Percentiles rank a stretch among this genome's conserved stretches.
Conservation (phyloP, 1,140 invertebrate species). For the Prorops nasuta region DNA sequence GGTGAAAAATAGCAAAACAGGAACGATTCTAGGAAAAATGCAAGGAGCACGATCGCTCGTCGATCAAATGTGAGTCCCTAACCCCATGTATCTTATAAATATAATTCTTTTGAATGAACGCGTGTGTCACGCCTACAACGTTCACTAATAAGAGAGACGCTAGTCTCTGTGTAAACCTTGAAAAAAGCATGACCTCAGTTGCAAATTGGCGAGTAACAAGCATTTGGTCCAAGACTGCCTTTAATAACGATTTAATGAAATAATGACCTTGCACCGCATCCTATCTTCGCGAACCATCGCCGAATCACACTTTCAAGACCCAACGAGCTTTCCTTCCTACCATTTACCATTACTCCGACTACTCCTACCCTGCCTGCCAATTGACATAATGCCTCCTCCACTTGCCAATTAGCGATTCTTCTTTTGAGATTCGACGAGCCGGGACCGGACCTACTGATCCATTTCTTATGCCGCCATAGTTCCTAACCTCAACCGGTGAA, state of each 20-base stretch:
- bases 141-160: too few relatives aligned
- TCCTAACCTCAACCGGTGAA: constrained; percentile 16
- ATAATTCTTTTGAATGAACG: too few relatives aligned
- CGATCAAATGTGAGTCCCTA: constrained; percentile 77
- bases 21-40: constrained; percentile 83
- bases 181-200: constrained; percentile 29
- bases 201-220: constrained; percentile 26
- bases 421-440: constrained; percentile 20
- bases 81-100: too few relatives aligned
- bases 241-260: constrained; percentile 41
- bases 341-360: too few relatives aligned
- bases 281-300: neutral
- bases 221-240: constrained; percentile 33
- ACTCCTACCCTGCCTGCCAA: too few relatives aligned
- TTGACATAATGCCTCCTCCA: too few relatives aligned
- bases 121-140: too few relatives aligned
- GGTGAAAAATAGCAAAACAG: constrained; percentile 86
- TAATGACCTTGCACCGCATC: constrained; percentile 26
- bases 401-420: too few relatives aligned
- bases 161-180: neutral
- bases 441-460: constrained; percentile 43
- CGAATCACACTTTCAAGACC: constrained; percentile 1
- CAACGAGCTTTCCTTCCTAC: neutral
- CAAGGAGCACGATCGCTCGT: constrained; percentile 76
- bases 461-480: constrained; percentile 19